These are phyloP conservation scores for Anthopleura sola DNA, from an alignment of 64 coral and sea anemone genomes.

Conservation along the genomic window DNA sequence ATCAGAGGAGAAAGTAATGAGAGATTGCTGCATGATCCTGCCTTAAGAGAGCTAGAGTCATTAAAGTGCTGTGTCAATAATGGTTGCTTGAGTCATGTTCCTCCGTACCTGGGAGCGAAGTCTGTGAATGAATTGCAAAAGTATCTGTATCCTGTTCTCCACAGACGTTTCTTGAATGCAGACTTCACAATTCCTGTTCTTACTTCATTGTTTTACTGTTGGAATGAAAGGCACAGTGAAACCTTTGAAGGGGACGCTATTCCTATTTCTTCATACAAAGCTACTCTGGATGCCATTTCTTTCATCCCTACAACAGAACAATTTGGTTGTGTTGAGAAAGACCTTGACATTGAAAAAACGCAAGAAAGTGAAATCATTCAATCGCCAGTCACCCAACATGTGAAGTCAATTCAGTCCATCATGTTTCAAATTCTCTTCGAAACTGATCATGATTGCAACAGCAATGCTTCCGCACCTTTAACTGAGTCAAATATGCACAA, in stretches of 20 bases:
- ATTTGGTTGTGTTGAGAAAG: constrained; percentile 39
- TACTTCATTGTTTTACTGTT: constrained; percentile 46
- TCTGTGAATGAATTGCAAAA: constrained; percentile 36
- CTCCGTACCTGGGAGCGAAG: constrained; percentile 18
- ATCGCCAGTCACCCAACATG: background rate
- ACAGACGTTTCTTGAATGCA: constrained; percentile 50
- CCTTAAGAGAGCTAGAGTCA: constrained; percentile 32
- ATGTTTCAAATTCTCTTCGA: constrained; percentile 1
- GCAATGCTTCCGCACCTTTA: background rate
- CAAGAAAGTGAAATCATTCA: constrained; percentile 9
- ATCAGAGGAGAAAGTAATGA: constrained; percentile 44
- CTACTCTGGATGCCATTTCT: constrained; percentile 28
- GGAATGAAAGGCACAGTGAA: constrained; percentile 47
- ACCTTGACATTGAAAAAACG: constrained; percentile 17
- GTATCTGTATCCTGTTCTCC: constrained; percentile 41
- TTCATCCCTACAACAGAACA: constrained; percentile 40
- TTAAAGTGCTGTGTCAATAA: constrained; percentile 19
- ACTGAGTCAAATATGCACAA: background rate
- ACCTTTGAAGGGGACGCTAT: constrained; percentile 14
- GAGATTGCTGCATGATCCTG: constrained; percentile 40
- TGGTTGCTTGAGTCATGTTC: constrained; percentile 42
- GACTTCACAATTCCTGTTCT: constrained; percentile 49
- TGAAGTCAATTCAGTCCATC: background rate
- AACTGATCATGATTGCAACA: background rate
- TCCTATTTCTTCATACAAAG: constrained; percentile 42